Percentiles rank a stretch among this genome's conserved stretches.
phyloP scores from a whole-genome alignment of 2,888 invertebrate genomes.

The Clanis bilineata region DNA sequence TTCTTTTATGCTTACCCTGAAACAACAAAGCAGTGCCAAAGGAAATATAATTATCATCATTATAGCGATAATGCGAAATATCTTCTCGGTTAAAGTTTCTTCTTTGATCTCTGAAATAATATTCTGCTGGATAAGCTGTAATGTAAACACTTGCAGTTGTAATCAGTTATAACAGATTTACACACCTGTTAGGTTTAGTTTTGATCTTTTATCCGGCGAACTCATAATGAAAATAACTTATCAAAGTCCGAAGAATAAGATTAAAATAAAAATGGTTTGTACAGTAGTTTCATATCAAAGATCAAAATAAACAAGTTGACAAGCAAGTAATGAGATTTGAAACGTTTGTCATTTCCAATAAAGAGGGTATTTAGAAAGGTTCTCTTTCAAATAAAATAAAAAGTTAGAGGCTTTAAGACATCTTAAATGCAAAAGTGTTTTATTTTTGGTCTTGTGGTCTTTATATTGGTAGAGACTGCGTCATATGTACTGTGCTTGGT shows the following conservation, averaged over 20 bases:
- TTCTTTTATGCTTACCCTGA: conserved; percentile 41
- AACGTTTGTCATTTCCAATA: background rate
- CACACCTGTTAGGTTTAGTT: conserved; percentile 18
- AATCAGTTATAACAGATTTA: background rate
- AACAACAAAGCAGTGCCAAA: conserved; percentile 40
- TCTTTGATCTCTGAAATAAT: conserved; percentile 39
- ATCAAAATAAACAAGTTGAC: background rate
- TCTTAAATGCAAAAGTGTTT: background rate
- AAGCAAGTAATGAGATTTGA: background rate
- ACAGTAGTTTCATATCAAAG: background rate
- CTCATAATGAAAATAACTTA: background rate
- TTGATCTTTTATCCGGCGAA: background rate
- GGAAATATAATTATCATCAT: conserved; percentile 45
- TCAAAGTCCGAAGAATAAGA: conserved; percentile 2
- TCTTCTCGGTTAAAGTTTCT: conserved; percentile 39
- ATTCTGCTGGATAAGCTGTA: conserved; percentile 4
- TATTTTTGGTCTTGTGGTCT: conserved; percentile 12
- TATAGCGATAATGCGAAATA: conserved; percentile 40
- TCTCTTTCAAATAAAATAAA: background rate
- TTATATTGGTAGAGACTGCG: conserved; percentile 37
- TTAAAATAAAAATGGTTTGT: background rate
- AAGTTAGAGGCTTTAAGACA: background rate
- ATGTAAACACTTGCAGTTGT: conserved; percentile 12
- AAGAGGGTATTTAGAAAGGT: background rate
- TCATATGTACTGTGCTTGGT: conserved; percentile 41